Evolutionary conservation across 2,797 vertebrate genomes (phyloP).

Genomic region (Dendrocincla fuliginosa): DNA sequence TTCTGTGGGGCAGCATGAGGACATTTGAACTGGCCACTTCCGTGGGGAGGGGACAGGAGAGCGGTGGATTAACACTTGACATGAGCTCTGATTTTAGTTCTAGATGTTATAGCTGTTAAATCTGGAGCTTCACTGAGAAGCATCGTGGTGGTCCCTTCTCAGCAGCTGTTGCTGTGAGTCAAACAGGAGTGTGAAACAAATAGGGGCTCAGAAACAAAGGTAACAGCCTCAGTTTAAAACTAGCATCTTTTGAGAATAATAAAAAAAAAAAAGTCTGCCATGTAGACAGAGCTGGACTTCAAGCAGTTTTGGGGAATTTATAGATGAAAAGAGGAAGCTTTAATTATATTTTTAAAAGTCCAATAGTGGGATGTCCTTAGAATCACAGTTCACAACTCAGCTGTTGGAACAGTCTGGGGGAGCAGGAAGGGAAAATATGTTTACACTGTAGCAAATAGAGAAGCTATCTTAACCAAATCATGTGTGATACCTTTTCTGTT

Average conservation of each 20-base stretch:
- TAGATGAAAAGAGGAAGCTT: not conserved
- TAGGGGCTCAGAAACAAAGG: not conserved
- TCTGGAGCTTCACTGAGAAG: not conserved
- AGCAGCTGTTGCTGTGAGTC: not conserved
- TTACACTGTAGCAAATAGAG: not conserved
- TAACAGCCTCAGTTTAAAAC: not conserved
- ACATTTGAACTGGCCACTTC: not conserved
- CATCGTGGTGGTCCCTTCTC: not conserved
- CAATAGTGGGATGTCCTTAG: not conserved
- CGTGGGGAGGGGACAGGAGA: not conserved
- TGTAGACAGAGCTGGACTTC: not conserved
- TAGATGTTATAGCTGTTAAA: not conserved
- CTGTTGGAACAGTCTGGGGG: not conserved
- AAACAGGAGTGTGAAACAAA: not conserved
- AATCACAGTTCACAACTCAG: not conserved
- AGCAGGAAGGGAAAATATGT: not conserved
- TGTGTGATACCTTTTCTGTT: not conserved
- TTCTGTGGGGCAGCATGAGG: not conserved
- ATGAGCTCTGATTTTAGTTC: not conserved
- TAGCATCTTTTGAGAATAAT: not conserved
- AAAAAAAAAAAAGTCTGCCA: not conserved
- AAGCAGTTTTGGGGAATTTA: not conserved
- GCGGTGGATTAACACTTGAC: not conserved
- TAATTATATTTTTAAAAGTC: not conserved
- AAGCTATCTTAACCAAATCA: not conserved